Base-by-base conservation (phyloP, 2,113 vertebrate genomes). In the Erythrolamprus reginae region DNA sequence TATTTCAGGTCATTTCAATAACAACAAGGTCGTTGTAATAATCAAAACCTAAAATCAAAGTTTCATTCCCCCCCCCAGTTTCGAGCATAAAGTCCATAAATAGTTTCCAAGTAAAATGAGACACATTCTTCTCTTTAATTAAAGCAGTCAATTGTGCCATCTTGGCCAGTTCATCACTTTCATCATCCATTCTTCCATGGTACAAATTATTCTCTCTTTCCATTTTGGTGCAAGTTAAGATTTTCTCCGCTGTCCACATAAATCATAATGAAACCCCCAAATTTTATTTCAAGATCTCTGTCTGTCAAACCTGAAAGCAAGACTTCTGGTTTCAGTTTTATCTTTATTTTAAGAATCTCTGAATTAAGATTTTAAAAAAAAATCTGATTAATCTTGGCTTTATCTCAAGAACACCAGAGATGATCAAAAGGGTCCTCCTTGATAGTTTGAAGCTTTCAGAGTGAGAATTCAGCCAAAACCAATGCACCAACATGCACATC, bases 41-140 rank as follows among this genome's bases (percentile, higher is more conserved):
- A 15, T 15, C 61, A 65, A n/a, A n/a, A 65, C 28, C 12, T 65
- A 65, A 65, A 65, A 65, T 65, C 61, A 65, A 65, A n/a, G 12
- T 13, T 65, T n/a, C 0, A 10, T 61, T n/a, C 45, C 5, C 13
- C 0, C 4, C 4, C 0, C 0, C 10, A 65, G 61, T 65, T 65
- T 65, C 12, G 4, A 65, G 28, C 61, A 15, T 4, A 15, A 65
- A 65, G 26, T 61, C 58, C 58, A 5, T 65, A 65, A n/a, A 4
- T 5, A 28, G 61, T 65, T 65, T 65, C 61, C 61, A 65, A 13
- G 4, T 65, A 65, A n/a, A 65, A 65, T 4, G 10, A 65, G 28
- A 65, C n/a, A 15, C 13, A 65, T n/a, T 65, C 28, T n/a, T 65
- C 28, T 65, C 61, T 65, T 65, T 65, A 65, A 65, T 65, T 65